Evolutionary conservation across 2,797 vertebrate genomes (phyloP).

Genomic region (Eutrigla gurnardus): DNA sequence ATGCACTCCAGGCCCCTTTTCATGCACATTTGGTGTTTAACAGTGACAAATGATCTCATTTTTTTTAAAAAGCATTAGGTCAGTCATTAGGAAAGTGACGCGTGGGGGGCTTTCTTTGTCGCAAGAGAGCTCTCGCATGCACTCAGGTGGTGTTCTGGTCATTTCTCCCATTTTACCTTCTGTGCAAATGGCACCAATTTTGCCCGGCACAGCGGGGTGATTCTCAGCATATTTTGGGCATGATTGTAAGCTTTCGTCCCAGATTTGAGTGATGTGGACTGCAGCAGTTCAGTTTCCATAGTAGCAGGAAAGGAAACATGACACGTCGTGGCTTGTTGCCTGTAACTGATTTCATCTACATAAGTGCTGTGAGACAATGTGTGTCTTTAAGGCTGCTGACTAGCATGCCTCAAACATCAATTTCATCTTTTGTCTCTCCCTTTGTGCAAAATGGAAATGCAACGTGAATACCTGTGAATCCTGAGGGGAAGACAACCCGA

Average conservation of each 20-base stretch:
- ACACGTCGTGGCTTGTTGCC: conserved; percentile 51
- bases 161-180: conserved; percentile 43
- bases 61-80: conserved; percentile 55
- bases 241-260: conserved; percentile 36
- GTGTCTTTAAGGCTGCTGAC: conserved; percentile 40
- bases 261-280: conserved; percentile 47
- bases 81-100: conserved; percentile 55
- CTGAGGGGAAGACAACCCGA: conserved; percentile 34
- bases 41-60: conserved; percentile 62
- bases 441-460: conserved; percentile 20
- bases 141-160: conserved; percentile 22
- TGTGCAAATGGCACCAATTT: conserved; percentile 42
- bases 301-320: conserved; percentile 49
- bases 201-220: conserved; percentile 48
- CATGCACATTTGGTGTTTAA: conserved; percentile 49
- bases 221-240: conserved; percentile 45
- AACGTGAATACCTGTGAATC: conserved; percentile 23
- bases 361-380: conserved; percentile 42
- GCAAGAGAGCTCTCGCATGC: conserved; percentile 16
- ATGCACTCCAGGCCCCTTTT: conserved; percentile 53
- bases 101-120: conserved; percentile 39
- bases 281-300: conserved; percentile 59
- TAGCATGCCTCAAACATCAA: conserved; percentile 7
- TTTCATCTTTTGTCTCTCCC: background rate
- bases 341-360: conserved; percentile 62